Evolutionary conservation across 2,797 vertebrate genomes (phyloP), one percentile per base, ranked within the genome.

Genomic region (Melanotaenia boesemani): DNA sequence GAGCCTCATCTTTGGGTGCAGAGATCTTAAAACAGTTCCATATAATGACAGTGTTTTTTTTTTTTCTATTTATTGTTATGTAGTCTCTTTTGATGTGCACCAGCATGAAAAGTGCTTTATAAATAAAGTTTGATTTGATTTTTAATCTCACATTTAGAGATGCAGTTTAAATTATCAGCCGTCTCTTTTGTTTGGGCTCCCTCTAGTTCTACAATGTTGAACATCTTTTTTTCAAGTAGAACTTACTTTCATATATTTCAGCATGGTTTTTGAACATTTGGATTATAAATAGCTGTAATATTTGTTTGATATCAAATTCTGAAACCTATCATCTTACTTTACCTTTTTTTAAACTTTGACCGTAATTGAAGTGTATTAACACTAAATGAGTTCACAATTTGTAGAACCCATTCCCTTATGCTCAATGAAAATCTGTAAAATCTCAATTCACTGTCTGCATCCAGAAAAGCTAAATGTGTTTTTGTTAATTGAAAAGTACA

Each of bases 401-500:
- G 44, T 6, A 44, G 18, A 13, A 46, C 81, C 84, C 70, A 69
- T 62, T 82, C 67, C 72, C 70, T 76, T 62, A 73, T 5, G 28
- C 73, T 78, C 56, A 44, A 28, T 65, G 63, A 70, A 72, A 86
- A 70, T 81, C 73, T 65, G 72, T 74, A 77, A 87, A 81, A 72
- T 22, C 74, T 52, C 62, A 52, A 78, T 80, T 82, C 81, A 65
- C 77, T 78, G 78, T 71, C 79, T 66, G 77, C 76, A 55, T 74
- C 78, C 78, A 67, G 60, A 72, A 65, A 63, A 81, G 81, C 74
- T 86, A 81, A 77, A 84, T 84, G 80, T 80, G 57, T 85, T 87
- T 86, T 86, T 83, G 74, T 83, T 84, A 86, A 90, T 77, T 74
- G 71, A 75, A 82, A 84, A 86, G 54, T 72, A 72, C 80, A 85